phyloP scores from a whole-genome alignment of 2,888 invertebrate genomes.

The Trachelus troglodyta region DNA sequence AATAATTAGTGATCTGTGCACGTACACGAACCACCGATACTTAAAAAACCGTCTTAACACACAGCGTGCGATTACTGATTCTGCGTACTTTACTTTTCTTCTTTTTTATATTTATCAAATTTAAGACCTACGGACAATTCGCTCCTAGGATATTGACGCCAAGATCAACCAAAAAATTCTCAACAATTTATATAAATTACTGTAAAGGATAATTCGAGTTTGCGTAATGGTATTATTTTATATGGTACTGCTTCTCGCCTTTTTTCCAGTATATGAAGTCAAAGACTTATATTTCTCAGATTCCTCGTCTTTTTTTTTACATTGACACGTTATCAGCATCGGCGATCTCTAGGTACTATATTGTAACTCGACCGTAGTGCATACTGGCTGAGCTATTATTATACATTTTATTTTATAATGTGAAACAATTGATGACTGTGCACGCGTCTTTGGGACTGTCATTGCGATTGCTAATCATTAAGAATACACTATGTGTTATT shows the following conservation, averaged over 20 bases:
- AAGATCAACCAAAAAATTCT: neutral
- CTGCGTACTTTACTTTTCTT: neutral
- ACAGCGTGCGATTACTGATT: neutral
- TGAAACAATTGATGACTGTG: neutral
- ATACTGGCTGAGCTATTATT: neutral
- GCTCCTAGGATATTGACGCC: neutral
- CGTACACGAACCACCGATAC: neutral
- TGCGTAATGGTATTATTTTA: too few relatives aligned
- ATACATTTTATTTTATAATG: neutral
- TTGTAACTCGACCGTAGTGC: neutral
- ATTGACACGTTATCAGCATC: neutral
- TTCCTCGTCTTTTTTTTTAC: neutral
- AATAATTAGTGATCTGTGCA: neutral
- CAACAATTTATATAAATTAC: neutral
- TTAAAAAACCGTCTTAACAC: neutral
- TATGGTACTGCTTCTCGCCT: neutral
- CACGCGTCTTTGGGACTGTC: neutral
- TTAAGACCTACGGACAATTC: neutral
- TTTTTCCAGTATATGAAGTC: neutral
- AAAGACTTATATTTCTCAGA: neutral
- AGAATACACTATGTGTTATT: neutral
- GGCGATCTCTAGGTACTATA: neutral
- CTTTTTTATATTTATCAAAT: neutral
- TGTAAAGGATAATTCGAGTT: neutral
- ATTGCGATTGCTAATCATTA: neutral